Evolutionary conservation across 2,888 invertebrate species (phyloP).

Genomic region (Apamea epomidion): DNA sequence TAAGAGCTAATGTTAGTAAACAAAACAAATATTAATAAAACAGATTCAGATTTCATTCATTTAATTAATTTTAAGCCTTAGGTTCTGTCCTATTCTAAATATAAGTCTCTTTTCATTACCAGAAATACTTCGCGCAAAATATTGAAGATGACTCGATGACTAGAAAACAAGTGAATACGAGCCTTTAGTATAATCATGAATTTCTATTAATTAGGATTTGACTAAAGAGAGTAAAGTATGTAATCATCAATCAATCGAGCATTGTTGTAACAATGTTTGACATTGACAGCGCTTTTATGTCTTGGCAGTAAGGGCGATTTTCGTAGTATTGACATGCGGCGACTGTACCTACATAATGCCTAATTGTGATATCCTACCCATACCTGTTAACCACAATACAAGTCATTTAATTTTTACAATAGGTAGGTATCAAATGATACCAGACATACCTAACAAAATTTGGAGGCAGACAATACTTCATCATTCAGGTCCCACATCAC

Average conservation of each 20-base stretch:
- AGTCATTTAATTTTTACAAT: background rate
- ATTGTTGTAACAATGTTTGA: too few species aligned
- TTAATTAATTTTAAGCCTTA: background rate
- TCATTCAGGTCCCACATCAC: constrained; percentile 42
- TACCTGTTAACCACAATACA: background rate
- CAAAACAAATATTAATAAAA: too few species aligned
- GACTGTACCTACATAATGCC: background rate
- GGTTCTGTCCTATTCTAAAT: too few species aligned
- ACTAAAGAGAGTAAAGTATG: too few species aligned
- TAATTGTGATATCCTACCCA: background rate
- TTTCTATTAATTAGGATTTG: too few species aligned
- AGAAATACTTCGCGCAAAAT: background rate
- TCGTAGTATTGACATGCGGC: background rate
- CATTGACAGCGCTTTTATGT: background rate
- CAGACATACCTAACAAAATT: constrained; percentile 17
- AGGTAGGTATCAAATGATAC: constrained; percentile 4
- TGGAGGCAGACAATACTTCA: constrained; percentile 36
- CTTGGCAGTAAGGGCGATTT: background rate
- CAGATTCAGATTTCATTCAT: too few species aligned
- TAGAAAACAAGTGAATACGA: background rate
- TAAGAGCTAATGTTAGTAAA: too few species aligned
- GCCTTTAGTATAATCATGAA: background rate
- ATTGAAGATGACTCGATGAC: background rate
- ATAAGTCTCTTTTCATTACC: too few species aligned
- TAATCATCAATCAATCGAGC: too few species aligned